Percentiles rank a stretch among this genome's conserved stretches.
These are phyloP conservation scores for Pyralis farinalis DNA, from an alignment of 2,888 invertebrate genomes.

Conservation along the genomic window DNA sequence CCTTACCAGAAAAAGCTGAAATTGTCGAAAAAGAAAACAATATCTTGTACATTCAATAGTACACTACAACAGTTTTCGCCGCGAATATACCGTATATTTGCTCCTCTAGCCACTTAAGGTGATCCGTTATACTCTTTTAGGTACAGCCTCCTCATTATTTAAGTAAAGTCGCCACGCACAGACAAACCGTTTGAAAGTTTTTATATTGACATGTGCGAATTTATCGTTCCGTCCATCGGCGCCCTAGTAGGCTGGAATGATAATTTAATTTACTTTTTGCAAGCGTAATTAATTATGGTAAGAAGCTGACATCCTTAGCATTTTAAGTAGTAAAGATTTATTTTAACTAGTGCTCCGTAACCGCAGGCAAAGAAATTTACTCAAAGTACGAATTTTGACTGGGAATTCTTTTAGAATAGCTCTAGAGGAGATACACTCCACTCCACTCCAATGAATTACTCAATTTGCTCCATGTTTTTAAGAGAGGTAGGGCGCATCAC, in stretches of 20 bases:
- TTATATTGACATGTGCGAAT: slow-evolving; percentile 8
- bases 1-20: no score
- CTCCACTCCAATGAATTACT: no score
- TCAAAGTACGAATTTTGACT: no score
- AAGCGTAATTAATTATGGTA: neutral
- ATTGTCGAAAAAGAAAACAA: no score
- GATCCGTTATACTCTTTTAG: slow-evolving; percentile 31
- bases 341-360: no score
- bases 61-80: slow-evolving; percentile 6
- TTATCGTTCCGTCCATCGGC: neutral
- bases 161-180: slow-evolving; percentile 4
- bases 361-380: no score
- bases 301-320: neutral
- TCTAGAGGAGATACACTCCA: no score
- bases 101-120: slow-evolving; percentile 30
- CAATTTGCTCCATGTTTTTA: no score
- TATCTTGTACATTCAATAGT: no score
- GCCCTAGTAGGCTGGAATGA: neutral
- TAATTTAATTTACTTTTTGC: neutral
- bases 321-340: neutral
- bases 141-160: slow-evolving; percentile 12
- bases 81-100: slow-evolving; percentile 27
- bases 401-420: no score
- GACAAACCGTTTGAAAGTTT: slow-evolving; percentile 4
- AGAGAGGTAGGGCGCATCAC: no score